Evolutionary conservation across 2,888 invertebrate species (phyloP).

Genomic region (Nemapogon koenigi): DNA sequence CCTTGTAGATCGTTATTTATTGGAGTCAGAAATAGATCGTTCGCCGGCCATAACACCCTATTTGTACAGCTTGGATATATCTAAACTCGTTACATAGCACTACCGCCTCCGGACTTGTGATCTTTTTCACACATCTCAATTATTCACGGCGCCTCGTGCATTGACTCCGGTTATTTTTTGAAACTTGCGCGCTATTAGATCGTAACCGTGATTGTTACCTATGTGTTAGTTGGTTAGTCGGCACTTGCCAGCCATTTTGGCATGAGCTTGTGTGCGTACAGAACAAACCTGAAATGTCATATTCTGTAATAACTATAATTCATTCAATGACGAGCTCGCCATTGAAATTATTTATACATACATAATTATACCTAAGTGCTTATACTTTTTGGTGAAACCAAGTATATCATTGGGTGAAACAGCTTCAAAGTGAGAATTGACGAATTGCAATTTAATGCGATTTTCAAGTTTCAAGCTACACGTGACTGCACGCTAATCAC

Average conservation of each 20-base stretch:
- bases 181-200: conserved; percentile 10
- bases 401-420: too few relatives aligned
- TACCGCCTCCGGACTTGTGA: conserved; percentile 14
- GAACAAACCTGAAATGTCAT: too few relatives aligned
- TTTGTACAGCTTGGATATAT: conserved; percentile 5
- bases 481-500: too few relatives aligned
- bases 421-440: too few relatives aligned
- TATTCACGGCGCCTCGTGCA: conserved; percentile 28
- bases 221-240: conserved; percentile 11
- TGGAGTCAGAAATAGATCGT: background rate
- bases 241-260: conserved; percentile 5
- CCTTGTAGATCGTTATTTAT: background rate
- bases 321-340: too few relatives aligned
- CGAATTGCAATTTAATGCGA: too few relatives aligned
- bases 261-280: conserved; percentile 13
- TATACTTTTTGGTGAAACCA: too few relatives aligned
- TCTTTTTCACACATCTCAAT: conserved; percentile 23
- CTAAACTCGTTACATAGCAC: conserved; percentile 3
- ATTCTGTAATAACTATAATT: too few relatives aligned
- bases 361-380: too few relatives aligned
- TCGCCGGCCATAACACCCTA: conserved; percentile 2
- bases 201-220: conserved; percentile 8
- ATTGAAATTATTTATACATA: too few relatives aligned
- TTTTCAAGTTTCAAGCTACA: too few relatives aligned
- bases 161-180: conserved; percentile 25